Conservation (phyloP, 2,797 vertebrate genomes). For the Danio kyathit region DNA sequence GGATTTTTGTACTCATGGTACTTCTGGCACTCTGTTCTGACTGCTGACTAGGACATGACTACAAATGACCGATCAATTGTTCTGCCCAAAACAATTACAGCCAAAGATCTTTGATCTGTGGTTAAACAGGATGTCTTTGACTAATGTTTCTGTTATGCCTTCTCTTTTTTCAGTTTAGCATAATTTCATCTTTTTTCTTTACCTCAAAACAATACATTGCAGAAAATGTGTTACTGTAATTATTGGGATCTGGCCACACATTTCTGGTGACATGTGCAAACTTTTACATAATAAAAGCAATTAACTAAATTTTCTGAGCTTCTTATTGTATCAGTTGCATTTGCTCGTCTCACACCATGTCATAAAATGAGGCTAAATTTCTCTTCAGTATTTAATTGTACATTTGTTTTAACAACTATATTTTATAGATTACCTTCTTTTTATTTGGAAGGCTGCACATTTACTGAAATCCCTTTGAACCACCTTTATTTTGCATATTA, state of each 20-base stretch:
- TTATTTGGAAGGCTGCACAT: too few species aligned
- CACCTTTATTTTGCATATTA: too few species aligned
- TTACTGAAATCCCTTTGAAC: too few species aligned
- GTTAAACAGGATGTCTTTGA: constrained; percentile 49
- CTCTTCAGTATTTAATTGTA: too few species aligned
- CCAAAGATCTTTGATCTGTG: constrained; percentile 58
- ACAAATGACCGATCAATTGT: constrained; percentile 53
- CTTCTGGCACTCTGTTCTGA: constrained; percentile 33
- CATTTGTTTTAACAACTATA: too few species aligned
- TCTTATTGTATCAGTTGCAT: neutral
- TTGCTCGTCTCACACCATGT: neutral
- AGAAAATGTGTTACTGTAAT: constrained; percentile 47
- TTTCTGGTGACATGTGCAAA: constrained; percentile 60
- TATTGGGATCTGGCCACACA: constrained; percentile 40
- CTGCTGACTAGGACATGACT: constrained; percentile 52
- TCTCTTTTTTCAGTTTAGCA: constrained; percentile 44
- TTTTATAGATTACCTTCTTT: too few species aligned
- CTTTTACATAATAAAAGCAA: constrained; percentile 78
- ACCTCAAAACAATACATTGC: constrained; percentile 56
- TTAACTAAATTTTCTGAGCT: constrained; percentile 51
- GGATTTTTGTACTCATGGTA: constrained; percentile 41
- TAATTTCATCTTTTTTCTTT: constrained; percentile 44
- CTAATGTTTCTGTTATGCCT: constrained; percentile 58
- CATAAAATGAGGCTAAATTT: too few species aligned
- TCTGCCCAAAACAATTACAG: constrained; percentile 56